Percentiles rank a stretch among this genome's conserved stretches.
phyloP scores from a whole-genome alignment of 2,797 vertebrate species.

The Heterohyrax brucei region DNA sequence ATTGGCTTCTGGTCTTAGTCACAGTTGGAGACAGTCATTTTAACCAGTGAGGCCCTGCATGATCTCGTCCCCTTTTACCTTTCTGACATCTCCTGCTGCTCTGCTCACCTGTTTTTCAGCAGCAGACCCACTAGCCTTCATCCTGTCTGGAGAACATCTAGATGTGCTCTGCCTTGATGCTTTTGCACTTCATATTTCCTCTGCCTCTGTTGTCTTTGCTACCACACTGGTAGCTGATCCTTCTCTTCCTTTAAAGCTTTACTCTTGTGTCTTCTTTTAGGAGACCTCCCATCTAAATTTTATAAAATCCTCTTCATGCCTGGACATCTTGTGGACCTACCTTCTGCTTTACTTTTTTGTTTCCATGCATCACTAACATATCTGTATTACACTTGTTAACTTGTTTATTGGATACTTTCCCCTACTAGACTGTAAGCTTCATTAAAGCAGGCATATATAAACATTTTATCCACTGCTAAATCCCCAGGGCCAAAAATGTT shows the following conservation, averaged over 20 bases:
- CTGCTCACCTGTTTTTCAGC: neutral
- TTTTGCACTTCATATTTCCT: neutral
- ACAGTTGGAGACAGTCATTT: neutral
- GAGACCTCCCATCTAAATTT: neutral
- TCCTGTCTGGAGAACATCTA: neutral
- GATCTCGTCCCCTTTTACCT: neutral
- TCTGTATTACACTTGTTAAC: neutral
- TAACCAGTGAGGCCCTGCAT: neutral
- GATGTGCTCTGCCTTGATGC: neutral
- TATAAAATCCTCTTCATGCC: neutral
- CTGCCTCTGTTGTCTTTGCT: neutral
- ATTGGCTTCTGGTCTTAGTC: neutral
- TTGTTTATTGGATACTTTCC: neutral
- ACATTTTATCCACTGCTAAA: neutral
- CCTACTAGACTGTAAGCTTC: conserved; percentile 22
- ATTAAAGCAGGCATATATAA: neutral
- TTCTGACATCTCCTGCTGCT: neutral
- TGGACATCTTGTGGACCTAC: neutral
- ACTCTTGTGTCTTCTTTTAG: neutral
- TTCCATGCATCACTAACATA: neutral
- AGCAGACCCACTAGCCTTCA: neutral
- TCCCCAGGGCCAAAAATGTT: neutral
- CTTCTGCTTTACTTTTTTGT: neutral
- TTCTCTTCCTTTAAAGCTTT: conserved; percentile 8
- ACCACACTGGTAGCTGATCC: neutral